A percentile compares a stretch with the other conserved stretches of the same genome.
Conservation (phyloP, 2,797 vertebrate species). For the Mormyrus proboscirostris region DNA sequence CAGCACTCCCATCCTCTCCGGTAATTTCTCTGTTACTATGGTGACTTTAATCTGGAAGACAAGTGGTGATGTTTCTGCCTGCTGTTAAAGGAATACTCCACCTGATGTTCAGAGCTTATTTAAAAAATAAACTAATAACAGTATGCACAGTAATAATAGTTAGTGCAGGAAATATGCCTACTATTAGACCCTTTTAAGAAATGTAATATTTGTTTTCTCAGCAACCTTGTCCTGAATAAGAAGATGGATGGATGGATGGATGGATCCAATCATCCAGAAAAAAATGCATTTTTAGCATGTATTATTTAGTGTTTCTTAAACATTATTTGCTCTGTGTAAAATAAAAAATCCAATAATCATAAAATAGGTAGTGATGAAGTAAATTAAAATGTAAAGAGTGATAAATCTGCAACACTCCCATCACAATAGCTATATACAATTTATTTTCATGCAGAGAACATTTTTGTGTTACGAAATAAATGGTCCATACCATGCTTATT, state of each 20-base stretch:
- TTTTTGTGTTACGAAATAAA: background rate
- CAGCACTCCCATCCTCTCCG: background rate
- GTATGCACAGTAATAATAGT: background rate
- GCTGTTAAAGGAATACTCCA: background rate
- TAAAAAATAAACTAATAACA: background rate
- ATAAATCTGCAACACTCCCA: background rate
- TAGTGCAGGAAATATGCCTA: background rate
- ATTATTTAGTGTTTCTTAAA: background rate
- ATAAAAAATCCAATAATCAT: background rate
- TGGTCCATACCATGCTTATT: background rate
- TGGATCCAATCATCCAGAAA: background rate
- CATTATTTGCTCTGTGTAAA: background rate
- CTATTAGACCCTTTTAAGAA: background rate
- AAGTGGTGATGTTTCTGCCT: background rate
- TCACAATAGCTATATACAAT: background rate
- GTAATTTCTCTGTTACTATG: constrained; percentile 4
- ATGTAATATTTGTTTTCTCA: background rate
- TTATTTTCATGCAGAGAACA: background rate
- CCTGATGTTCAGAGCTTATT: background rate
- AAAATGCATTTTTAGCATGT: background rate
- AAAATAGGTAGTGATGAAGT: background rate
- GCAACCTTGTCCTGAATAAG: background rate
- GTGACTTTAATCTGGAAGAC: constrained; percentile 11
- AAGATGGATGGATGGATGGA: background rate
- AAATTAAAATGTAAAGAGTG: background rate